Evolutionary conservation across 2,113 vertebrate species (phyloP).

Genomic region (Gavialis gangeticus): DNA sequence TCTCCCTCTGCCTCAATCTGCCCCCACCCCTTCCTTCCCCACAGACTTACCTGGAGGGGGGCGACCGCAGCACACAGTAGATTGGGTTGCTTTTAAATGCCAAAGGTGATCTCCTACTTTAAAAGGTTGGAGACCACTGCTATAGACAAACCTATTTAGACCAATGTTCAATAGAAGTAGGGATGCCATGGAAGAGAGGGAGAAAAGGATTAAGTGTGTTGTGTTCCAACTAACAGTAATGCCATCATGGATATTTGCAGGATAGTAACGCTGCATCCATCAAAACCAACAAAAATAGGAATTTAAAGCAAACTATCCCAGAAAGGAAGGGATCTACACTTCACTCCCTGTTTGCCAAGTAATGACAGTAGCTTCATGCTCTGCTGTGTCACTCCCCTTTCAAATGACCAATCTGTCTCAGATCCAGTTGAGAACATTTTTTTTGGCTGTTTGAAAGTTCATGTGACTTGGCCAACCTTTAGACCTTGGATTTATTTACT

Average conservation of each 20-base stretch:
- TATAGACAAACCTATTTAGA: too few species aligned
- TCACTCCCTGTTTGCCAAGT: not conserved
- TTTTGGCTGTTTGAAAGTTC: not conserved
- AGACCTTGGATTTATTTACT: conserved; percentile 72
- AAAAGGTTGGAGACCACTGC: too few species aligned
- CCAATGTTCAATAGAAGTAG: too few species aligned
- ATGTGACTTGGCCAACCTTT: not conserved
- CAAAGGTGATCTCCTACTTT: too few species aligned
- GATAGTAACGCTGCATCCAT: not conserved
- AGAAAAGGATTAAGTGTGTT: not conserved
- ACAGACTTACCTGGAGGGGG: too few species aligned
- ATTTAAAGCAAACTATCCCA: not conserved
- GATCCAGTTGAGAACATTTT: rapidly evolving
- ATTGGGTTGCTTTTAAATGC: too few species aligned
- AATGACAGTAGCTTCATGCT: not conserved
- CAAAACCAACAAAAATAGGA: not conserved
- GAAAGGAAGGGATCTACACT: not conserved
- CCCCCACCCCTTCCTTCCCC: too few species aligned
- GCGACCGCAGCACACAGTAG: too few species aligned
- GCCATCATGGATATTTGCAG: not conserved
- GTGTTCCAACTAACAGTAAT: not conserved
- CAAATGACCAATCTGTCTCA: not conserved
- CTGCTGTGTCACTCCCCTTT: not conserved
- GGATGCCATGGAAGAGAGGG: not conserved
- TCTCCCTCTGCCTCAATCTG: too few species aligned